phyloP scores from a whole-genome alignment of 1,140 invertebrate genomes.

The Drosophila parvula region DNA sequence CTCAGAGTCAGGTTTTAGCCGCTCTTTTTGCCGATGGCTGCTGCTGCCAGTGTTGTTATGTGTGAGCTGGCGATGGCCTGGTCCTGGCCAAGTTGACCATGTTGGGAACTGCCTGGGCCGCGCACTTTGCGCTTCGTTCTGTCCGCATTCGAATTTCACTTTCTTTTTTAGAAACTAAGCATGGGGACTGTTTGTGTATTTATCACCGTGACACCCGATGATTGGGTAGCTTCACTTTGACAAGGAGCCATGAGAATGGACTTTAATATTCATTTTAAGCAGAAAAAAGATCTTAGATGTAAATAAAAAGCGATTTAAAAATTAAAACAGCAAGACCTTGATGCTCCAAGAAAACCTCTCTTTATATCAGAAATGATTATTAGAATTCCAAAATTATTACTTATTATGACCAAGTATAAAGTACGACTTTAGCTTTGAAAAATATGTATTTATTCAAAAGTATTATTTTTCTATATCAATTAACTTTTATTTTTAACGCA shows the following conservation, averaged over 20 bases:
- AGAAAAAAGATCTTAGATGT: no score
- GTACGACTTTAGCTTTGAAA: not conserved
- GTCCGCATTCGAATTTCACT: slow-evolving; percentile 75
- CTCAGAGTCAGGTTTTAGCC: slow-evolving; percentile 21
- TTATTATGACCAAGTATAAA: no score
- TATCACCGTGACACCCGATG: slow-evolving; percentile 7
- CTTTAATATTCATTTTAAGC: not conserved
- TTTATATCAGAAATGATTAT: no score
- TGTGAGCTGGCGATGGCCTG: slow-evolving; percentile 36
- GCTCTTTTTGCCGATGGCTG: slow-evolving; percentile 6
- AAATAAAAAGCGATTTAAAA: no score
- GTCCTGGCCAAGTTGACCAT: slow-evolving; percentile 75
- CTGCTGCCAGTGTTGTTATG: not conserved
- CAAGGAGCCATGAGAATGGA: not conserved
- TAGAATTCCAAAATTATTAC: no score
- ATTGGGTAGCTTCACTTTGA: slow-evolving; percentile 16
- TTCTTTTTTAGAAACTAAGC: slow-evolving; percentile 78
- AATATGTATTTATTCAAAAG: not conserved
- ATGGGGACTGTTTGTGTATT: slow-evolving; percentile 43
- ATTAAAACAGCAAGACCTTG: no score
- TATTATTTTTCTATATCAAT: no score
- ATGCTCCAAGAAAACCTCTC: no score
- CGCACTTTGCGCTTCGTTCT: slow-evolving; percentile 76
- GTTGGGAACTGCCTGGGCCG: slow-evolving; percentile 56
- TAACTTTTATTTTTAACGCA: no score